phyloP scores from a whole-genome alignment of 2,888 invertebrate genomes.

The Camponotus fellah region DNA sequence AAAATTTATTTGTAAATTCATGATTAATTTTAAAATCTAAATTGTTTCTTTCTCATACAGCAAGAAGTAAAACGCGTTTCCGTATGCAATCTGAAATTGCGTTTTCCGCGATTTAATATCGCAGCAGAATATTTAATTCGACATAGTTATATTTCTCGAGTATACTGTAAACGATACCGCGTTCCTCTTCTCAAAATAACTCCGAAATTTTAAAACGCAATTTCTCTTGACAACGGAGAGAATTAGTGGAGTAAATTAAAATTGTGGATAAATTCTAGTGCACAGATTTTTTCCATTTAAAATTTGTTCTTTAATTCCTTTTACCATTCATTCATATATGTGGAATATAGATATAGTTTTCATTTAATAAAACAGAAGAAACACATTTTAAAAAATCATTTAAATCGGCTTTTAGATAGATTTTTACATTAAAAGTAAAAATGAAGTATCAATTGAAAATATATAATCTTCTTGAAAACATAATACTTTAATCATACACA shows the following conservation, averaged over 20 bases:
- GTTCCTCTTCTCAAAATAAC: conserved; percentile 20
- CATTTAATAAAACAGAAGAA: neutral
- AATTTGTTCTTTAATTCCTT: neutral
- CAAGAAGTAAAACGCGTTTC: conserved; percentile 16
- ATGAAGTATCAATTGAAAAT: neutral
- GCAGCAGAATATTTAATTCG: conserved; percentile 21
- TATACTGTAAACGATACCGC: conserved; percentile 23
- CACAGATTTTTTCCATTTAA: conserved; percentile 18
- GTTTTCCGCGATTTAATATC: conserved; percentile 42
- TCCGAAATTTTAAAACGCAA: conserved; percentile 30
- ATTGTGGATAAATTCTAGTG: neutral
- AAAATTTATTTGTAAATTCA: conserved; percentile 5
- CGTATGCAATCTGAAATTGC: conserved; percentile 28
- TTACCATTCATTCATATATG: neutral
- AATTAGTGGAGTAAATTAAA: conserved; percentile 39
- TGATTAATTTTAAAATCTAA: neutral
- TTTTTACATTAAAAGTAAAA: neutral
- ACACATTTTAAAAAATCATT: neutral
- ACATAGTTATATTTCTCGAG: conserved; percentile 30
- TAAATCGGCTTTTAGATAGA: neutral
- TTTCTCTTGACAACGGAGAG: neutral
- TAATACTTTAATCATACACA: neutral
- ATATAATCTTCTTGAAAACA: neutral
- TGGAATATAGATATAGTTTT: neutral
- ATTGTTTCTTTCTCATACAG: neutral